Percentiles rank a stretch among this genome's conserved stretches.
Evolutionary conservation across 2,797 vertebrate species (phyloP).

Genomic region (Amblyopsis hoosieri): DNA sequence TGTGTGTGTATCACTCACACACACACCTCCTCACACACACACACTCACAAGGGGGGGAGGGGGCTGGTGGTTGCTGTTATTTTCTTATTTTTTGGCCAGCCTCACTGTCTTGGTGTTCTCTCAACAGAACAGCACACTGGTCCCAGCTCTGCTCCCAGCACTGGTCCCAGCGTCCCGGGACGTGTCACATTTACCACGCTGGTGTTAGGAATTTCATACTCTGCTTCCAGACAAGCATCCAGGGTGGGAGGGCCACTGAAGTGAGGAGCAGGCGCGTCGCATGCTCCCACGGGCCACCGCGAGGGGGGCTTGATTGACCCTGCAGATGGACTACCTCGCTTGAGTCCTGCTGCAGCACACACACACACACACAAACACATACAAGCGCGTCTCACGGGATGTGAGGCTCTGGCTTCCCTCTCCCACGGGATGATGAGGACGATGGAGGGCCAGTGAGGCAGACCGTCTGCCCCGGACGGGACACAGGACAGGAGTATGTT

Average conservation of each 20-base stretch:
- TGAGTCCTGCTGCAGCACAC: constrained; percentile 5
- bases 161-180: constrained; percentile 46
- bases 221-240: constrained; percentile 81
- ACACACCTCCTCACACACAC: constrained; percentile 31
- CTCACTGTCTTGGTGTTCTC: constrained; percentile 52
- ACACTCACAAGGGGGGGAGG: constrained; percentile 50
- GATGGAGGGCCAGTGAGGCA: constrained; percentile 63
- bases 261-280: constrained; percentile 42
- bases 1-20: constrained; percentile 30
- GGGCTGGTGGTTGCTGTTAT: constrained; percentile 53
- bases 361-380: too few relatives aligned
- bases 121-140: constrained; percentile 36
- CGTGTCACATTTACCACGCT: constrained; percentile 86
- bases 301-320: constrained; percentile 13
- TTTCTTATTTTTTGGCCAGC: constrained; percentile 48
- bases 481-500: constrained; percentile 79
- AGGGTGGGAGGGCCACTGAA: constrained; percentile 35
- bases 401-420: constrained; percentile 24
- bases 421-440: constrained; percentile 47
- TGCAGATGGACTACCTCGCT: constrained; percentile 15
- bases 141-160: constrained; percentile 41
- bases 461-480: constrained; percentile 44
- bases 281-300: constrained; percentile 1
- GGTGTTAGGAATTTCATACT: constrained; percentile 94
- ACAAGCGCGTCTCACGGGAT: constrained; percentile 21